Percentiles rank a stretch among this genome's conserved stretches.
Conservation (phyloP, 1,140 invertebrate species). For the Coptotermes formosanus region DNA sequence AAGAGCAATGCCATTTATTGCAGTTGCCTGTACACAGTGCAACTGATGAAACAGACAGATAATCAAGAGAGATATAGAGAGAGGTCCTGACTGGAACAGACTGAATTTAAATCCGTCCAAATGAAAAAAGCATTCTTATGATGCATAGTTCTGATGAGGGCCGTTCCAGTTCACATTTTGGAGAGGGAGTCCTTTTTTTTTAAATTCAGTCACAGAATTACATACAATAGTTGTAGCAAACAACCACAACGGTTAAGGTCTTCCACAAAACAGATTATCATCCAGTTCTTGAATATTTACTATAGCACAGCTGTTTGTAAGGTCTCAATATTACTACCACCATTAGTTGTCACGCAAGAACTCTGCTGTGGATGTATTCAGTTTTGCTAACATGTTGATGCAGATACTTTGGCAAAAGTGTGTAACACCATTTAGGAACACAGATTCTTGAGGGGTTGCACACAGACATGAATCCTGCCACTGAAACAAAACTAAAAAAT, state of each 20-base stretch:
- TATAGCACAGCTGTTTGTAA: not conserved
- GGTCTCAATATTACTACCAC: not conserved
- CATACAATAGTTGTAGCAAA: not conserved
- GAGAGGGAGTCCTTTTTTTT: not conserved
- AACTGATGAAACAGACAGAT: not conserved
- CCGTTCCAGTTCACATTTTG: constrained; percentile 10
- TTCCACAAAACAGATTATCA: not conserved
- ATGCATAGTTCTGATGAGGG: not conserved
- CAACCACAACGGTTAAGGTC: not conserved
- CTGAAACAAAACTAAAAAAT: too few species aligned
- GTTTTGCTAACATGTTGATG: too few species aligned
- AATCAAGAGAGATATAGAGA: not conserved
- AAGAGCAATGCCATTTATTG: constrained; percentile 24
- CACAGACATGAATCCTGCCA: too few species aligned
- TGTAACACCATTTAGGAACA: too few species aligned
- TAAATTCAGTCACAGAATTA: constrained; percentile 1
- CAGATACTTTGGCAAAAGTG: too few species aligned
- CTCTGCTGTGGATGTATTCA: too few species aligned
- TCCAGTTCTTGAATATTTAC: not conserved
- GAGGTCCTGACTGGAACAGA: constrained; percentile 12
- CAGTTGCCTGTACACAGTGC: constrained; percentile 16
- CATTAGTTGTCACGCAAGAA: too few species aligned
- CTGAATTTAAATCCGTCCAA: not conserved
- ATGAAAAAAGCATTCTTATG: not conserved
- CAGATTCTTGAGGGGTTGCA: too few species aligned